These are phyloP conservation scores for Polyploca ridens DNA, from an alignment of 2,888 invertebrate species.

Conservation along the genomic window DNA sequence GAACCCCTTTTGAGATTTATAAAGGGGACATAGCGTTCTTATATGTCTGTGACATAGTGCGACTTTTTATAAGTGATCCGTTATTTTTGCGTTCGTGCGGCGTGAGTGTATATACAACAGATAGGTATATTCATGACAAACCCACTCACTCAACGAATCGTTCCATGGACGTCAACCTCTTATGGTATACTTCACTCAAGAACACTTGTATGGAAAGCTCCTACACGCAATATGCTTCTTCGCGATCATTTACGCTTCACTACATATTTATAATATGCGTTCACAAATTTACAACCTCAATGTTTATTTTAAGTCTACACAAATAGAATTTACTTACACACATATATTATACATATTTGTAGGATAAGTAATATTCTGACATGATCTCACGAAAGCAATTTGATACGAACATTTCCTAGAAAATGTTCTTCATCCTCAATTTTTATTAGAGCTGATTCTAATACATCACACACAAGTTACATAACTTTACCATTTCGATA, in stretches of 20 bases:
- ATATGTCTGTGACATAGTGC: no score
- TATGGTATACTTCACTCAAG: conserved; percentile 60
- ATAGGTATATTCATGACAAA: conserved; percentile 24
- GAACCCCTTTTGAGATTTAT: no score
- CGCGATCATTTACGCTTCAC: conserved; percentile 61
- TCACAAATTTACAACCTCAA: conserved; percentile 41
- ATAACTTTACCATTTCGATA: neutral
- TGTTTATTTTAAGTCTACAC: conserved; percentile 40
- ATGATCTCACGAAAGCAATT: conserved; percentile 1
- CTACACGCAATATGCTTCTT: conserved; percentile 64
- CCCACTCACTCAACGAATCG: conserved; percentile 48
- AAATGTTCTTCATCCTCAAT: neutral
- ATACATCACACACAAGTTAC: neutral
- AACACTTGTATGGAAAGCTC: conserved; percentile 66
- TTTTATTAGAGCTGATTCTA: conserved; percentile 15
- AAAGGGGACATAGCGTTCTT: no score
- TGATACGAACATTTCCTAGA: conserved; percentile 14
- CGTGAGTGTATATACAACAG: conserved; percentile 14
- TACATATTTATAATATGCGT: conserved; percentile 47
- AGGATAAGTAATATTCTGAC: no score
- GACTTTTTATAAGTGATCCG: no score
- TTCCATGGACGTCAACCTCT: conserved; percentile 61
- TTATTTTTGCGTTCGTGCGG: no score
- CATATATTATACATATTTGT: conserved; percentile 17
- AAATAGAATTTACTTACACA: conserved; percentile 21